Percentiles rank a stretch among this genome's conserved stretches.
Conservation (phyloP, 1,140 invertebrate species). For the Telenomus remus region DNA sequence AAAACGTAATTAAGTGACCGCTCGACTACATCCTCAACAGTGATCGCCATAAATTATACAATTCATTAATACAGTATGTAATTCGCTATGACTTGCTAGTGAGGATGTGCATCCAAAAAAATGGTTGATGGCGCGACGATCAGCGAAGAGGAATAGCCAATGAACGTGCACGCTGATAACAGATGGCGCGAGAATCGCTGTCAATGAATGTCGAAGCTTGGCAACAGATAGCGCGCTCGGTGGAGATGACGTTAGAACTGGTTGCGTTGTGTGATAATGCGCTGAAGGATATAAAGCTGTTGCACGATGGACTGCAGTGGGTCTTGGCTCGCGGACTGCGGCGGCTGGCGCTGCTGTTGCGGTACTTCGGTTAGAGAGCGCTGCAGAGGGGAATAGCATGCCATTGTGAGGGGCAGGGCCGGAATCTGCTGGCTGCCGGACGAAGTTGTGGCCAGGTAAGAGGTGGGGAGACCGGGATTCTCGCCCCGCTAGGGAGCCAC, state of each 20-base stretch:
- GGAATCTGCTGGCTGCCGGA: slow-evolving; percentile 58
- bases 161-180: neutral
- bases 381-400: slow-evolving; percentile 62
- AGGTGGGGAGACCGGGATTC: slow-evolving; percentile 70
- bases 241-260: slow-evolving; percentile 56
- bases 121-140: neutral
- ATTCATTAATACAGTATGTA: too few relatives aligned
- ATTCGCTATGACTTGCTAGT: too few relatives aligned
- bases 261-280: slow-evolving; percentile 68
- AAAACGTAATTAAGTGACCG: too few relatives aligned
- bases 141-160: neutral
- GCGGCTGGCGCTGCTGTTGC: slow-evolving; percentile 59
- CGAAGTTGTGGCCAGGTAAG: slow-evolving; percentile 65
- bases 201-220: neutral
- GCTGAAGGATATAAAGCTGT: slow-evolving; percentile 71
- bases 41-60: too few relatives aligned
- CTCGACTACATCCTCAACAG: too few relatives aligned
- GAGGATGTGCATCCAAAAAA: too few relatives aligned
- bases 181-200: neutral
- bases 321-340: slow-evolving; percentile 63
- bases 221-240: slow-evolving; percentile 15
- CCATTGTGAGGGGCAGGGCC: slow-evolving; percentile 55
- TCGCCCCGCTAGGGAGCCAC: slow-evolving; percentile 76
- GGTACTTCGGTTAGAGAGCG: slow-evolving; percentile 56
- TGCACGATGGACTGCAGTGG: slow-evolving; percentile 72